Evolutionary conservation across 2,888 invertebrate genomes (phyloP).

Genomic region (Pharmacophagus antenor): DNA sequence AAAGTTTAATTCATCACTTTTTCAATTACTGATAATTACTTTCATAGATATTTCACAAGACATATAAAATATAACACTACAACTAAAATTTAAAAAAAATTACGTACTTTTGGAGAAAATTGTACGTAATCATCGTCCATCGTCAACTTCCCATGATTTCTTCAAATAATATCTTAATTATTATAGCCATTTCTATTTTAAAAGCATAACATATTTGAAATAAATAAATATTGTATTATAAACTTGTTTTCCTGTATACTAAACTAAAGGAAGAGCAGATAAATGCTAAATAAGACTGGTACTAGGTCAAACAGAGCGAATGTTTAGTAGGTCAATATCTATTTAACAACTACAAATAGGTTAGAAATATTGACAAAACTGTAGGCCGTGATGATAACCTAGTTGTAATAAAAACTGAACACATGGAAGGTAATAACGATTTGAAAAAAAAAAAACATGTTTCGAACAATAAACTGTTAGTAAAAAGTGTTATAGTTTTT

Average conservation of each 20-base stretch:
- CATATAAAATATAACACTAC: no score
- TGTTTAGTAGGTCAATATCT: conserved; percentile 49
- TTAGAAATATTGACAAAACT: conserved; percentile 56
- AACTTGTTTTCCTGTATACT: neutral
- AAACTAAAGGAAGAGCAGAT: neutral
- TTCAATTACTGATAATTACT: no score
- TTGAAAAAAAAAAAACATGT: neutral
- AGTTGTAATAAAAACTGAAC: neutral
- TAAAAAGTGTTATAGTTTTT: neutral
- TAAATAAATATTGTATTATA: neutral
- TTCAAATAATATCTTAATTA: neutral
- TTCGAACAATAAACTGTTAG: neutral
- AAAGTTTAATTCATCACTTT: no score
- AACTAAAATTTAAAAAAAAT: no score
- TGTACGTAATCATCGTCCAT: conserved; percentile 48
- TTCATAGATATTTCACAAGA: no score
- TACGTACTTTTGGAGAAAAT: conserved; percentile 38
- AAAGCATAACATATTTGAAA: neutral
- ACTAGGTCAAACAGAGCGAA: conserved; percentile 43
- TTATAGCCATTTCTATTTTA: conserved; percentile 8
- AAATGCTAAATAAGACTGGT: conserved; percentile 5
- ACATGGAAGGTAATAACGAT: neutral
- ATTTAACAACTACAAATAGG: conserved; percentile 25
- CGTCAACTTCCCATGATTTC: conserved; percentile 41
- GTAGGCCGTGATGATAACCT: neutral